Percentiles rank a stretch among this genome's conserved stretches.
Conservation (phyloP, 30 jellyfish, hydroid and myxozoan species). For the Hydra vulgaris region DNA sequence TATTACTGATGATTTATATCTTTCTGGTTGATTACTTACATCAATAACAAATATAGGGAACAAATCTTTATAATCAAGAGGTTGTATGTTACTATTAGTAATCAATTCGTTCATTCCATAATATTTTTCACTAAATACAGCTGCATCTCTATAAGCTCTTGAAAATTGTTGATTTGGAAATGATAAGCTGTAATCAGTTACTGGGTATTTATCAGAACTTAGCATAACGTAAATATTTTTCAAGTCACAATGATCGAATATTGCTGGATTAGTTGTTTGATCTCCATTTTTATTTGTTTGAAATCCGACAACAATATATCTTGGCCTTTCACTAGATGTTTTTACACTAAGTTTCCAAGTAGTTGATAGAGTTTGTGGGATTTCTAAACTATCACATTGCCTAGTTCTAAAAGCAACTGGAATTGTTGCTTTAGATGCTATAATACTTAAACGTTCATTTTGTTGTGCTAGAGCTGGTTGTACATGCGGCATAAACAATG, state of each 20-base stretch:
- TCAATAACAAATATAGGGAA: not conserved
- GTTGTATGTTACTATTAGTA: not conserved
- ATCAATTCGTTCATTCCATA: not conserved
- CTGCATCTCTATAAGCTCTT: not conserved
- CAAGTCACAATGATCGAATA: conserved; percentile 5
- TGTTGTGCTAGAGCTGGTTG: not conserved
- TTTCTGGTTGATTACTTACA: not conserved
- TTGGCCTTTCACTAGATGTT: not conserved
- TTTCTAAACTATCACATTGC: not conserved
- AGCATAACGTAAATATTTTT: not conserved
- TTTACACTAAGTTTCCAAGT: too few relatives aligned
- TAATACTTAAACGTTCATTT: not conserved
- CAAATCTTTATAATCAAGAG: not conserved
- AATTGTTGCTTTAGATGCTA: not conserved
- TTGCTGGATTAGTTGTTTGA: not conserved
- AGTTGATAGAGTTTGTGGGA: not conserved
- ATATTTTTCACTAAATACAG: not conserved
- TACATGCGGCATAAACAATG: not conserved
- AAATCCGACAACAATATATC: not conserved
- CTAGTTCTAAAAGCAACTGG: not conserved
- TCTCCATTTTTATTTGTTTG: not conserved
- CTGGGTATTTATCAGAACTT: not conserved
- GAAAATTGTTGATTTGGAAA: not conserved
- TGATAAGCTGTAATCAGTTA: not conserved
- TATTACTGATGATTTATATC: not conserved